These are phyloP conservation scores for Mercenaria mercenaria DNA, from an alignment of 1,140 invertebrate species.

Conservation along the genomic window DNA sequence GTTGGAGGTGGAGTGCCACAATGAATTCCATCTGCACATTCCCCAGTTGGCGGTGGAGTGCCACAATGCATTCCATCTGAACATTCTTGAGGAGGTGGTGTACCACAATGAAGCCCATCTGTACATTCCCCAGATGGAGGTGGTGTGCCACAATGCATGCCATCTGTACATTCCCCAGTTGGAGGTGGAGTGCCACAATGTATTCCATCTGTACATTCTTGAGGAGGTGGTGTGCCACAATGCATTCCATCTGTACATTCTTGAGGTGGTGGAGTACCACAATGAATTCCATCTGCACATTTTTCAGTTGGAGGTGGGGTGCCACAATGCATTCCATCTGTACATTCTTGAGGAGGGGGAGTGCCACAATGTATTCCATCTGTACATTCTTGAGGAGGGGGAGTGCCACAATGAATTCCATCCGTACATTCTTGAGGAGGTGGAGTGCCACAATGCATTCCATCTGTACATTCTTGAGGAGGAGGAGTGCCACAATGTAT, in stretches of 20 bases:
- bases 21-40: conserved; percentile 57
- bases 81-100: conserved; percentile 30
- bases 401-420: conserved; percentile 55
- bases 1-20: conserved; percentile 60
- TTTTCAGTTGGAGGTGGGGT: conserved; percentile 29
- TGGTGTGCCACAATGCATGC: conserved; percentile 62
- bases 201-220: conserved; percentile 51
- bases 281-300: conserved; percentile 60
- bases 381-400: conserved; percentile 26
- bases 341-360: conserved; percentile 32
- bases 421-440: conserved; percentile 39
- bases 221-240: conserved; percentile 47
- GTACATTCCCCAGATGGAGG: conserved; percentile 33
- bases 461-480: conserved; percentile 20
- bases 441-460: conserved; percentile 59
- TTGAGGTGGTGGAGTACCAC: conserved; percentile 53
- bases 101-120: conserved; percentile 64
- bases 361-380: conserved; percentile 53
- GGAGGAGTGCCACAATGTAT: conserved; percentile 67
- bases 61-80: conserved; percentile 60
- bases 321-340: conserved; percentile 57
- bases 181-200: conserved; percentile 61
- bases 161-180: conserved; percentile 42
- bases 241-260: conserved; percentile 51
- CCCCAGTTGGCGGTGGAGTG: conserved; percentile 27